These are phyloP conservation scores for Aepyceros melampus DNA, from an alignment of 2,113 vertebrate genomes.

Conservation along the genomic window DNA sequence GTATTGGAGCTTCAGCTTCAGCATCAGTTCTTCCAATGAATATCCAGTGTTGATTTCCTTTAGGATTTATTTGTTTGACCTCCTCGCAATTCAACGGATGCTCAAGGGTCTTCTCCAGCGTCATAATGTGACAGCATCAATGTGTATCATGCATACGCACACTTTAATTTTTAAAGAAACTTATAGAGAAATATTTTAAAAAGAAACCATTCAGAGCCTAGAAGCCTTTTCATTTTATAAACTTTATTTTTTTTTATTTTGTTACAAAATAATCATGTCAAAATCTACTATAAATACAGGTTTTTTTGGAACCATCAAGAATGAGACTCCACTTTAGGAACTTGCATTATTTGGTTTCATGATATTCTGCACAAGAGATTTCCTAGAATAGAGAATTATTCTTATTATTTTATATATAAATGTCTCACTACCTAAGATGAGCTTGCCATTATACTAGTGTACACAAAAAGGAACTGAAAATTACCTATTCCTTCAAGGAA, in stretches of 20 bases:
- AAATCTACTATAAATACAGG: background rate
- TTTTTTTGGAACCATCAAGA: background rate
- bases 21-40: background rate
- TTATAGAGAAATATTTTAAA: background rate
- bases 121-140: background rate
- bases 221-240: background rate
- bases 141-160: background rate
- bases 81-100: accelerated
- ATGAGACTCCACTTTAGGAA: background rate
- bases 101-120: background rate
- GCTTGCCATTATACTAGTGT: background rate
- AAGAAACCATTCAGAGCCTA: background rate
- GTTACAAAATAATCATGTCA: background rate
- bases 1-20: background rate
- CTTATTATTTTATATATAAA: background rate
- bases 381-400: background rate
- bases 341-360: background rate
- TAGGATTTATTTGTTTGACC: background rate
- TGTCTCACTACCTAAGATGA: background rate
- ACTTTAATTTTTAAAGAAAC: background rate
- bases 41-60: background rate
- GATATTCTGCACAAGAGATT: background rate
- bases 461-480: background rate
- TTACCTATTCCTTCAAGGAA: background rate
- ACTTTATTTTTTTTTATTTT: background rate